Conservation (phyloP, 2,797 vertebrate genomes). For the Eulemur mongoz region DNA sequence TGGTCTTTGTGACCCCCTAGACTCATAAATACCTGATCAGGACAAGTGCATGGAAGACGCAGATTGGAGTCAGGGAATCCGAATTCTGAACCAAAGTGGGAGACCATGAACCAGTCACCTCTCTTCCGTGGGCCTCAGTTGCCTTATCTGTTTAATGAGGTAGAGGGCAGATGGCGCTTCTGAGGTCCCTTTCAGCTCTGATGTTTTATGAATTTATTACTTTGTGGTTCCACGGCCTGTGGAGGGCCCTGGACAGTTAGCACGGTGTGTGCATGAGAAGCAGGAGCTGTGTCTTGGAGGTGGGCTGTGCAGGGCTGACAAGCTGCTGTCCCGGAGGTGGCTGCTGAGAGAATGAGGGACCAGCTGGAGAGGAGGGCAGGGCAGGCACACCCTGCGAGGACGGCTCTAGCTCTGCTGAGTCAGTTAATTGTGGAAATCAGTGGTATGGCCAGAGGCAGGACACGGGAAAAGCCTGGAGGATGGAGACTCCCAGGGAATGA, state of each 20-base stretch:
- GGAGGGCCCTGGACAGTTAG: not conserved
- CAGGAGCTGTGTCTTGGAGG: not conserved
- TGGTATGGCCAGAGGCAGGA: constrained; percentile 34
- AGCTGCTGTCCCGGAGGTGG: not conserved
- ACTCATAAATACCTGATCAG: not conserved
- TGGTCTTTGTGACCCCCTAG: not conserved
- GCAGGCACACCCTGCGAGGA: not conserved
- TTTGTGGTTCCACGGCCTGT: not conserved
- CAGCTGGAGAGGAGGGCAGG: not conserved
- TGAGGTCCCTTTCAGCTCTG: not conserved
- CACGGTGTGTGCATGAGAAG: not conserved
- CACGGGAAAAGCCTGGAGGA: not conserved
- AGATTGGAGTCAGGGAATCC: not conserved
- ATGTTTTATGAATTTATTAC: not conserved
- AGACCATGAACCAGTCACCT: not conserved
- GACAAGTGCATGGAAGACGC: not conserved
- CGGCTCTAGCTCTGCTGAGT: not conserved
- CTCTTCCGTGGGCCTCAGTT: not conserved
- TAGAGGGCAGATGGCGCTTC: not conserved
- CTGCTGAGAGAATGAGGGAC: not conserved
- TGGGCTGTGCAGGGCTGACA: not conserved
- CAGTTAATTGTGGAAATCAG: constrained; percentile 67
- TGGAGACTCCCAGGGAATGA: constrained; percentile 23
- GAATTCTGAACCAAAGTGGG: not conserved
- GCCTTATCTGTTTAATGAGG: not conserved